Evolutionary conservation across 1,140 invertebrate species (phyloP).

Genomic region (Drosophila lowei): DNA sequence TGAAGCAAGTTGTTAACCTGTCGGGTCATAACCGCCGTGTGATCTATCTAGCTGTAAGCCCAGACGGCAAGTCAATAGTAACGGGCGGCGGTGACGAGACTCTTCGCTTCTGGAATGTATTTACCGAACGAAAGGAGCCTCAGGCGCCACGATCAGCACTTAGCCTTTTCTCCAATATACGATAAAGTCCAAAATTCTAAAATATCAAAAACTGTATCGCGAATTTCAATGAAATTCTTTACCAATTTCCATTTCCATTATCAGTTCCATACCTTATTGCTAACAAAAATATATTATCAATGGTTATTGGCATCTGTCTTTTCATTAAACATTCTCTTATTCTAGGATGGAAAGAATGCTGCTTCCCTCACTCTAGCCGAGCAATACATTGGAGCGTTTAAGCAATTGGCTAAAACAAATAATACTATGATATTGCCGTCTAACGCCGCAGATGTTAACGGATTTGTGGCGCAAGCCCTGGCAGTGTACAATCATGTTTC

Average conservation of each 20-base stretch:
- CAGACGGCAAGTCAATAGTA: slow-evolving; percentile 99
- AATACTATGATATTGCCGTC: slow-evolving; percentile 97
- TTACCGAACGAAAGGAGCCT: slow-evolving; percentile 96
- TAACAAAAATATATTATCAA: not conserved
- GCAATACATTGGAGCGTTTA: slow-evolving; percentile 97
- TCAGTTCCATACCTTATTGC: not conserved
- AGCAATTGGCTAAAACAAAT: slow-evolving; percentile 94
- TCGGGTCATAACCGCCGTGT: slow-evolving; percentile 98
- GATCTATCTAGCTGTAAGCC: slow-evolving; percentile 97
- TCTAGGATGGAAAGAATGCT: slow-evolving; percentile 91
- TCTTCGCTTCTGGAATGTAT: slow-evolving; percentile 99
- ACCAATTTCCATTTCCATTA: not conserved
- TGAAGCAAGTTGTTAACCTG: slow-evolving; percentile 96
- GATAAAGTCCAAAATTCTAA: slow-evolving; percentile 37
- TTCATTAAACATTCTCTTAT: slow-evolving; percentile 32
- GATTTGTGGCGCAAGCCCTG: slow-evolving; percentile 92
- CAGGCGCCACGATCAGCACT: slow-evolving; percentile 96
- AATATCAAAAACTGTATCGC: not conserved
- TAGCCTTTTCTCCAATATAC: slow-evolving; percentile 90
- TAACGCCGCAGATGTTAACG: slow-evolving; percentile 93
- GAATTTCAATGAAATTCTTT: not conserved
- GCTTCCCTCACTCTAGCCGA: slow-evolving; percentile 96
- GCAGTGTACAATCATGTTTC: slow-evolving; percentile 78
- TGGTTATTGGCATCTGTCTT: not conserved
- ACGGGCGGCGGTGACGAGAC: slow-evolving; percentile 99